Evolutionary conservation across 2,113 vertebrate genomes (phyloP).

Genomic region (Oreochromis aureus): DNA sequence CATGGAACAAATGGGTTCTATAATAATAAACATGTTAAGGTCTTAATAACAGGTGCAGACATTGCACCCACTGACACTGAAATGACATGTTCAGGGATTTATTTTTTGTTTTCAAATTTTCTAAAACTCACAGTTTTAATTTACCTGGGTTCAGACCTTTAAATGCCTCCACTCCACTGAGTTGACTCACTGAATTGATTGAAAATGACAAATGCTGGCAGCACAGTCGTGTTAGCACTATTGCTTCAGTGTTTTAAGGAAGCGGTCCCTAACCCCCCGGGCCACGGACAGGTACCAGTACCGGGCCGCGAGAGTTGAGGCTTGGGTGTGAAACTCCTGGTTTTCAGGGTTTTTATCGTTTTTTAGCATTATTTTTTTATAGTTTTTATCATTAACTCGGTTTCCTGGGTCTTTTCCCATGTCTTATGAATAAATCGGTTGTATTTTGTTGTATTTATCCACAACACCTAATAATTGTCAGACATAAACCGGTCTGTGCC

Average conservation of each 20-base stretch:
- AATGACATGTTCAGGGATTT: neutral
- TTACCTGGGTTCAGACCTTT: neutral
- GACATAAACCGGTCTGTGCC: neutral
- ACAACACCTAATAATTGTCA: neutral
- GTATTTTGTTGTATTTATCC: neutral
- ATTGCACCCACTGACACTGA: neutral
- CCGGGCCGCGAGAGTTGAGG: rapidly evolving
- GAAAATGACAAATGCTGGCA: neutral
- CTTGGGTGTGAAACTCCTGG: rapidly evolving
- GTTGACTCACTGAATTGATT: neutral
- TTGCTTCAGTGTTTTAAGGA: neutral
- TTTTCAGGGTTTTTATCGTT: neutral
- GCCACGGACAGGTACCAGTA: neutral
- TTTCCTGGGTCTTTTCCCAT: neutral
- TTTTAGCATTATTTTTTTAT: rapidly evolving
- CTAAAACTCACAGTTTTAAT: neutral
- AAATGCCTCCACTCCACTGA: neutral
- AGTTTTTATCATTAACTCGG: neutral
- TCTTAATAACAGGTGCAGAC: neutral
- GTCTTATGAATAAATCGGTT: neutral
- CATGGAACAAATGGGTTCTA: neutral
- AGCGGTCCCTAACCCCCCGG: neutral
- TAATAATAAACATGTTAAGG: neutral
- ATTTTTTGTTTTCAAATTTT: neutral
- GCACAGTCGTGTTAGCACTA: neutral